phyloP scores from a whole-genome alignment of 2,113 vertebrate species.

The Trichechus manatus region DNA sequence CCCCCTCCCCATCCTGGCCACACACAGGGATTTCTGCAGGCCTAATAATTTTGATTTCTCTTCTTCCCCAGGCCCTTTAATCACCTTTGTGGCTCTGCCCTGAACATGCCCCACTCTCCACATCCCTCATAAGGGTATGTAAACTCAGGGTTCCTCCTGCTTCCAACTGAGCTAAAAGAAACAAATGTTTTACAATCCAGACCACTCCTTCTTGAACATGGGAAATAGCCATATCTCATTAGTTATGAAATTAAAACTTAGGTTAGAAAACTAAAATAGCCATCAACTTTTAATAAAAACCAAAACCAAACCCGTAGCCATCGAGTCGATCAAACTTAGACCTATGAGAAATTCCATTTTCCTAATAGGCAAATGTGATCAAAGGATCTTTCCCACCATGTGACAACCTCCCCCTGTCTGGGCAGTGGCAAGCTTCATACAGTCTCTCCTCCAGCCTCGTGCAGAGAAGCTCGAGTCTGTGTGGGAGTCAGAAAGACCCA shows the following conservation, averaged over 20 bases:
- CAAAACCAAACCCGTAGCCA: no score
- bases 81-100: slow-evolving; percentile 29
- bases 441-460: background rate
- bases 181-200: slow-evolving; percentile 31
- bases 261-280: background rate
- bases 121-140: slow-evolving; percentile 12
- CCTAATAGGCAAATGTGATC: background rate
- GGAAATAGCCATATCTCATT: slow-evolving; percentile 38
- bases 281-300: slow-evolving; percentile 7
- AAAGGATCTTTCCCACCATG: background rate
- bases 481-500: background rate
- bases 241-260: slow-evolving; percentile 26
- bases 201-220: background rate
- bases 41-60: slow-evolving; percentile 27
- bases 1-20: background rate
- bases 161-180: slow-evolving; percentile 25
- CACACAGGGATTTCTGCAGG: background rate
- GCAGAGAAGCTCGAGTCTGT: background rate
- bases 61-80: slow-evolving; percentile 43
- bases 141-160: background rate
- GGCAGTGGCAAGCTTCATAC: background rate
- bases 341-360: slow-evolving; percentile 48
- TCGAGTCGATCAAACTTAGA: slow-evolving; percentile 39
- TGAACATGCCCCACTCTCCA: background rate
- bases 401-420: background rate